Evolutionary conservation across 1,140 invertebrate species (phyloP), one percentile per base, ranked within the genome.

Genomic region (Cydia splendana): DNA sequence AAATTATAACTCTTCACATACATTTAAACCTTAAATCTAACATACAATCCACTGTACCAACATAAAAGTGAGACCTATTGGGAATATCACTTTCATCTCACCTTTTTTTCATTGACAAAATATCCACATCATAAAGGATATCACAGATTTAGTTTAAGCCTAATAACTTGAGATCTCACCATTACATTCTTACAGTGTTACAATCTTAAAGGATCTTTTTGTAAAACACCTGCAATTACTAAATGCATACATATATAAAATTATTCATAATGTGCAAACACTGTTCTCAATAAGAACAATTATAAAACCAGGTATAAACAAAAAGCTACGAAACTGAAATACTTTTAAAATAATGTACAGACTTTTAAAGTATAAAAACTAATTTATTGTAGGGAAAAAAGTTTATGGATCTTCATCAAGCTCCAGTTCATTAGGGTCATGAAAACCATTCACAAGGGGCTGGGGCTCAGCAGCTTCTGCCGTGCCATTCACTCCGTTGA

Each of bases 21-120:
- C 74, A 79, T 81, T 57, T 67, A 71, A 38, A 38, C 34, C 78
- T 81, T 81, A 80, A 69, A 78, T 75, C 75, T 83, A 81, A 79
- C 76, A 81, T 75, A 81, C 76, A 78, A 75, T 75, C 62, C 80
- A 86, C 85, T 87, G 84, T 81, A 82, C 75, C 74, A 88, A 91
- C 82, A 90, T 92, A 91, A 91, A 85, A 87, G 89, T 90, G 91
- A 92, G 91, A 91, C 90, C 88, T 83, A 73, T 80, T 77, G 77
- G 76, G 80, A 82, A 83, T 78, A 79, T 76, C 78, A 79, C 76
- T 65, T 80, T 81, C 75, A 80, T 71, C 34, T 71, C 67, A 71
- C 34, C 30, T 18, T 62, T 38, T 71, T 71, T 71, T 34, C 7
- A 38, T 34, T 78, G 75, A 84, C 69, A 88, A 85, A 85, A 90